Percentiles rank a stretch among this genome's conserved stretches.
Conservation (phyloP, 2,888 invertebrate genomes). For the Halictus ligatus region DNA sequence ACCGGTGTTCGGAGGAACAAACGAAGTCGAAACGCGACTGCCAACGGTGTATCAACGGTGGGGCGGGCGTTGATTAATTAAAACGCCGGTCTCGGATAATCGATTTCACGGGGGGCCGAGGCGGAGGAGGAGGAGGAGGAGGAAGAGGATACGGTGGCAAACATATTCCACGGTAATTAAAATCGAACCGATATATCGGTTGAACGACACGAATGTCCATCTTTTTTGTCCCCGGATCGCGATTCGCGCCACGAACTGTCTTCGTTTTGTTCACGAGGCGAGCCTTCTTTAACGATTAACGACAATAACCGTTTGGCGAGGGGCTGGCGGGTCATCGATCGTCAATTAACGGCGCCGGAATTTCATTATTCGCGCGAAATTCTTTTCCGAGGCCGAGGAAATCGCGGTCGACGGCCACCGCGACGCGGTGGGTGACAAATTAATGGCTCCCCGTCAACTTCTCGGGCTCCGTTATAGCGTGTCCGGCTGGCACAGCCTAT, state of each 20-base stretch:
- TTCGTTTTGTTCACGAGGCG: neutral
- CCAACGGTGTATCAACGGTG: conserved; percentile 29
- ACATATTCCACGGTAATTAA: conserved; percentile 56
- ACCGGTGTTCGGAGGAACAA: conserved; percentile 5
- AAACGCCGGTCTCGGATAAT: conserved; percentile 43
- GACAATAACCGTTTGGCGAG: neutral
- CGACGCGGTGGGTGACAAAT: conserved; percentile 38
- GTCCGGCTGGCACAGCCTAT: conserved; percentile 36
- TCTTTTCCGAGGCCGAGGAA: neutral
- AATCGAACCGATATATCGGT: conserved; percentile 44
- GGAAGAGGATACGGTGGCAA: conserved; percentile 21
- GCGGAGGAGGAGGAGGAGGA: neutral
- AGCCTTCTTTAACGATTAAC: neutral
- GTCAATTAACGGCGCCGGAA: neutral
- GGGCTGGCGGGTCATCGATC: neutral
- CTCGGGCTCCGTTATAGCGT: conserved; percentile 24
- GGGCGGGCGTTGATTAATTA: conserved; percentile 49
- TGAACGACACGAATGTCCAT: conserved; percentile 24
- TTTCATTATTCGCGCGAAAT: conserved; percentile 44
- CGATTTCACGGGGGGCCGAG: conserved; percentile 25
- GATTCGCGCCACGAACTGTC: neutral
- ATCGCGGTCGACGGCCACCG: neutral
- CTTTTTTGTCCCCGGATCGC: neutral
- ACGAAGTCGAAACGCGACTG: conserved; percentile 25
- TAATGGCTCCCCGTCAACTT: conserved; percentile 43